Base-by-base conservation (phyloP, 2,113 vertebrate genomes). In the Hyaena hyaena region DNA sequence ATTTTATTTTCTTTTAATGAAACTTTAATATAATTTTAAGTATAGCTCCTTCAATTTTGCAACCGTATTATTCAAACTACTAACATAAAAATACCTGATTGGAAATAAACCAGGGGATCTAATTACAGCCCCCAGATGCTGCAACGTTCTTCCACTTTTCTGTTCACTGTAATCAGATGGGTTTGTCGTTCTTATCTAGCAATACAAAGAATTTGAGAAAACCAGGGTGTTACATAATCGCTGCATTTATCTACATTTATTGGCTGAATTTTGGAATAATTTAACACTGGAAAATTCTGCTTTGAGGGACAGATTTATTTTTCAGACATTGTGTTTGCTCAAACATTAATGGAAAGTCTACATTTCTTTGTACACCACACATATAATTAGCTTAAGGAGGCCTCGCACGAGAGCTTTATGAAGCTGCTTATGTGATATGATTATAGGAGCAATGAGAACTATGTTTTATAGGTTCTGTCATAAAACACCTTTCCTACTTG, bases 131-230 rank as follows among this genome's bases (percentile, higher is more conserved):
- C 95, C 88, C 94, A 96, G 95, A 97, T 94, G 76, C 88, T 92
- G 76, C 88, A 94, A 77, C 39, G 33, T 45, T 66, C 84, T 88
- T 76, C 92, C 58, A 95, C 69, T 97, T 96, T 89, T 94, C 97
- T 71, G 48, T 58, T 96, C 92, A 66, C 84, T 90, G 94, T 96
- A 98, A 98, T 98, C 97, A 98, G 88, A 94, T 96, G 95, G 94
- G 91, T 97, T 98, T 98, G 97, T 98, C 96, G 95, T 88, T 87
- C 94, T 94, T 95, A 96, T 93, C 84, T 77, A 95, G 95, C 95
- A 98, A 96, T 95, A 97, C 95, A 98, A 98, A 98, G 85, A 95
- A 93, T 90, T 96, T 92, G 92, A 97, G 76, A 88, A 95, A 97
- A 97, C 94, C 93, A 96, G 96, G 88, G 82, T 95, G 95, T 94